These are phyloP conservation scores for Lagopus muta DNA, from an alignment of 2,113 vertebrate species.

Conservation along the genomic window DNA sequence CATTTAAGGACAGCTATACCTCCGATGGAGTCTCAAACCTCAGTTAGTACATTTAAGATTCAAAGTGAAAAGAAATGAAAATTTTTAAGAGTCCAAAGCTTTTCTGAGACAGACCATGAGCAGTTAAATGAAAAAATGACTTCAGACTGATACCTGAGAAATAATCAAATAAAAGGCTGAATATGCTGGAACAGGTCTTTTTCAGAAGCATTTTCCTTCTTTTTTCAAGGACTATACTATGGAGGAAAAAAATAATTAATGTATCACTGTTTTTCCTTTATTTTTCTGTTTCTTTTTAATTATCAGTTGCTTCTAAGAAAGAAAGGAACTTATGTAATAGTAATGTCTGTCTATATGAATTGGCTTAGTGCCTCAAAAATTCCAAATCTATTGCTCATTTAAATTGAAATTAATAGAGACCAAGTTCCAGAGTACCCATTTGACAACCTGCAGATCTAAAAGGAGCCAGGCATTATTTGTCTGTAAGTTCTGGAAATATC, in stretches of 20 bases:
- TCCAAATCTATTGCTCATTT: neutral
- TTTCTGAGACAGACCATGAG: neutral
- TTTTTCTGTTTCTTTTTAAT: neutral
- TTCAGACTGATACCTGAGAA: neutral
- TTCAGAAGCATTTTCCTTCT: neutral
- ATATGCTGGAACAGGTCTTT: neutral
- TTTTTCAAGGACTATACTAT: neutral
- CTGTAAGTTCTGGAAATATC: neutral
- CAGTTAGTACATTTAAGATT: neutral
- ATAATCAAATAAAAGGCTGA: neutral
- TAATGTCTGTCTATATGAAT: neutral
- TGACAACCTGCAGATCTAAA: neutral
- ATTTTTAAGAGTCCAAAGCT: neutral
- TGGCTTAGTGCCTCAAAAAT: neutral
- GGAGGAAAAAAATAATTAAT: neutral
- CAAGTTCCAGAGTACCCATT: neutral
- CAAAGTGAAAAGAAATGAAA: neutral
- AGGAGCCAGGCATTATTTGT: neutral
- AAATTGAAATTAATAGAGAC: neutral
- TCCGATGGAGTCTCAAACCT: neutral
- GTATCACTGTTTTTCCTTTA: neutral
- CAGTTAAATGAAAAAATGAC: neutral
- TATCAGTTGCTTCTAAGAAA: neutral
- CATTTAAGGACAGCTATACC: neutral
- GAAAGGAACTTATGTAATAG: neutral